These are phyloP conservation scores for Hymenopus coronatus DNA, from an alignment of 2,888 invertebrate species.

Conservation along the genomic window DNA sequence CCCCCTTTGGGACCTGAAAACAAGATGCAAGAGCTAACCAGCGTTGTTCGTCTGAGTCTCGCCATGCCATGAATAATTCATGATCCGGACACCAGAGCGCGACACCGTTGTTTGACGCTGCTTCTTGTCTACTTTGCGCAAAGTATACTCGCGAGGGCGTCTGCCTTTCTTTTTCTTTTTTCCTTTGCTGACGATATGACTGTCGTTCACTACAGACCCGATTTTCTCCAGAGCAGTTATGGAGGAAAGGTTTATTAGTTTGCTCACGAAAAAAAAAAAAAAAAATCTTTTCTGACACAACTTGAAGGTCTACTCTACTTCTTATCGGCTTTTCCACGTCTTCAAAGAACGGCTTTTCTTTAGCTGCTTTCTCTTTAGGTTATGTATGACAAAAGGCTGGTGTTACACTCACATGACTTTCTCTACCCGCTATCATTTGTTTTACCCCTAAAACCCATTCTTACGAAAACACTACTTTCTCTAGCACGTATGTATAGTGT, in stretches of 20 bases:
- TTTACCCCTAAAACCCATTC: no score
- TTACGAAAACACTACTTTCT: no score
- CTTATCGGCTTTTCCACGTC: no score
- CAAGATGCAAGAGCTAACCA: background rate
- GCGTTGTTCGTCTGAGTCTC: background rate
- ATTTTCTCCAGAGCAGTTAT: background rate
- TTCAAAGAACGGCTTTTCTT: no score
- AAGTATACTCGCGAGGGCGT: background rate
- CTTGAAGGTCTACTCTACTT: no score
- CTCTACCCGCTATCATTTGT: no score
- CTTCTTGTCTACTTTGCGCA: background rate
- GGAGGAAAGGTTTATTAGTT: background rate
- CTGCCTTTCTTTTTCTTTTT: background rate
- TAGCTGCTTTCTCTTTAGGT: no score
- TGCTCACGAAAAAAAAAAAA: background rate
- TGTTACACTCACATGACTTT: no score
- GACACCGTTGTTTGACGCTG: background rate
- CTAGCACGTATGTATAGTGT: no score
- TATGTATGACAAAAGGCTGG: no score
- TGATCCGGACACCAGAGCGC: conserved; percentile 3
- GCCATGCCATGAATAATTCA: conserved; percentile 17
- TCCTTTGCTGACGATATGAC: background rate
- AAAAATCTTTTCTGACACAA: no score
- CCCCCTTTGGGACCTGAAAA: background rate
- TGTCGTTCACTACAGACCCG: background rate